phyloP scores from a whole-genome alignment of 2,113 vertebrate species.

The Furnarius figulus region DNA sequence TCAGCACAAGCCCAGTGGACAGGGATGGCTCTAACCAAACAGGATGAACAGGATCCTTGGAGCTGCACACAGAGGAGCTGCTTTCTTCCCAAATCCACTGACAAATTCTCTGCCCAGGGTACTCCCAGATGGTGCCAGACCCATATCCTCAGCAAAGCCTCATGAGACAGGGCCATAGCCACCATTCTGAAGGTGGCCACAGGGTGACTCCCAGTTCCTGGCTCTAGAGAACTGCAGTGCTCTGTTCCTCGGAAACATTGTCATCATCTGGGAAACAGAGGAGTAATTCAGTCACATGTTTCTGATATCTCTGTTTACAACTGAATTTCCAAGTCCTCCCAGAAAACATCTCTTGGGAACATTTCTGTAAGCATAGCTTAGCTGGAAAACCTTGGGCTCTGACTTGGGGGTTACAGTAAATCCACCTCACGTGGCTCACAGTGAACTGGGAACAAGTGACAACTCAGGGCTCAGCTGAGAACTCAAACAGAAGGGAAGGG shows the following conservation, averaged over 20 bases:
- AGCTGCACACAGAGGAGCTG: not conserved
- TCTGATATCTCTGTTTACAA: conserved; percentile 6
- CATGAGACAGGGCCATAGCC: not conserved
- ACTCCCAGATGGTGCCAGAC: not conserved
- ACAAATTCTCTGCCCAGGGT: not conserved
- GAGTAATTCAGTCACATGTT: not conserved
- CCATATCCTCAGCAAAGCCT: not conserved
- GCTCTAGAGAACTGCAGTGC: not conserved
- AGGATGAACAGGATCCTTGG: not conserved
- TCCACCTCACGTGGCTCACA: not conserved
- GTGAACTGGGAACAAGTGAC: not conserved
- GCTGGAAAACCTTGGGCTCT: not conserved
- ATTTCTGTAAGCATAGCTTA: not conserved
- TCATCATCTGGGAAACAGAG: not conserved
- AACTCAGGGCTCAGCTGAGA: not conserved
- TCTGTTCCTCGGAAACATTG: not conserved
- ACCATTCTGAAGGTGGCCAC: not conserved
- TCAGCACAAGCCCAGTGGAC: fast-evolving
- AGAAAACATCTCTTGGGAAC: not conserved
- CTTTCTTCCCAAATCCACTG: not conserved
- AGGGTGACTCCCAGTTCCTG: not conserved
- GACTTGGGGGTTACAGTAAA: not conserved
- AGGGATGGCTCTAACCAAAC: not conserved
- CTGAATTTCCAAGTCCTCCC: not conserved
- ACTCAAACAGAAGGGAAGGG: not conserved